Conservation (phyloP, 1,140 invertebrate species). For the Hestina assimilis region DNA sequence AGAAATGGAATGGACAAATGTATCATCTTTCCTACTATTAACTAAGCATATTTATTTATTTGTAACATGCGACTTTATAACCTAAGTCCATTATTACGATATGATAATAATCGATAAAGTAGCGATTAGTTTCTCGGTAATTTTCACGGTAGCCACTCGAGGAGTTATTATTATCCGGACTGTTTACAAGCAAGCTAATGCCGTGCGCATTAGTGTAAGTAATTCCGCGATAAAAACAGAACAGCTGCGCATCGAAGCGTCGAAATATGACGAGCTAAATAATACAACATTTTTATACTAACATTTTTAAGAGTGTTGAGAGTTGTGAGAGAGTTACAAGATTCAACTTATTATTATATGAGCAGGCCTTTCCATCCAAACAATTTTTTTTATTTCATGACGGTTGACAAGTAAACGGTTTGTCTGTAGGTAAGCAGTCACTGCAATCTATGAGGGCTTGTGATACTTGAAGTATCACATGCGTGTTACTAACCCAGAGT, state of each 20-base stretch:
- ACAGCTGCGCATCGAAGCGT: conserved; percentile 1
- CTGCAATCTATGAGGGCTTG: too few relatives aligned
- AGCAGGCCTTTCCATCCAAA: too few relatives aligned
- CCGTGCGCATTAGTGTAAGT: conserved; percentile 12
- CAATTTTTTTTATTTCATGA: too few relatives aligned
- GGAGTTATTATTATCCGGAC: conserved; percentile 16
- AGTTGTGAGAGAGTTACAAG: too few relatives aligned
- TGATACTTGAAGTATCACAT: too few relatives aligned
- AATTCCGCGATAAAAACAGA: conserved; percentile 20
- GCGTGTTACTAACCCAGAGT: too few relatives aligned
- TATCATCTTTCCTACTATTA: too few relatives aligned
- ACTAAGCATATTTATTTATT: not conserved
- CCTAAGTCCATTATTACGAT: not conserved
- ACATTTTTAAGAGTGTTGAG: not conserved
- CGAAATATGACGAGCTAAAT: not conserved
- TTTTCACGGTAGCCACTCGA: conserved; percentile 17
- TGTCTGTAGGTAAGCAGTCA: too few relatives aligned
- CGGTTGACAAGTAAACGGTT: too few relatives aligned
- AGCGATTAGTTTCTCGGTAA: conserved; percentile 17
- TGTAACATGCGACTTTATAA: not conserved
- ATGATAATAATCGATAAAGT: conserved; percentile 1
- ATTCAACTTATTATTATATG: too few relatives aligned
- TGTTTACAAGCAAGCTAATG: conserved; percentile 23
- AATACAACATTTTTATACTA: too few relatives aligned
- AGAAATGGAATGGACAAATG: too few relatives aligned